Evolutionary conservation across 37 sponge, comb jelly and placozoan species (phyloP).

Genomic region (Amphimedon queenslandica): DNA sequence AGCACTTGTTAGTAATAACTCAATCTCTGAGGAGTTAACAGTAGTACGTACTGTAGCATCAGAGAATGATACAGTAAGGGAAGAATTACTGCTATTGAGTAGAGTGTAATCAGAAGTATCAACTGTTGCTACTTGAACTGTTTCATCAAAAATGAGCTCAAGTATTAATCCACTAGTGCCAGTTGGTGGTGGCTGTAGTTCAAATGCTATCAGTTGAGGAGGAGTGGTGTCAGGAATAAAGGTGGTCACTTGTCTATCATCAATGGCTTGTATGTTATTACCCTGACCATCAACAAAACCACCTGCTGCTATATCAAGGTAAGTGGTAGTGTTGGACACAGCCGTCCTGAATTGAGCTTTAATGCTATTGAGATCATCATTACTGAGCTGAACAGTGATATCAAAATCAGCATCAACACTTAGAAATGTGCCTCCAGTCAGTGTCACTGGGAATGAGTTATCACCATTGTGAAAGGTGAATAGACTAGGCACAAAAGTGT

Average conservation of each 20-base stretch:
- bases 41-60: slow-evolving; percentile 29
- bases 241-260: slow-evolving; percentile 25
- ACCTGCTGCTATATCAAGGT: slow-evolving; percentile 37
- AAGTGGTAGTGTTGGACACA: slow-evolving; percentile 44
- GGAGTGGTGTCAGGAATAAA: slow-evolving; percentile 47
- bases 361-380: slow-evolving; percentile 57
- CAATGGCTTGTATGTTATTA: slow-evolving; percentile 45
- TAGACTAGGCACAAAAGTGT: slow-evolving; percentile 37
- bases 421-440: slow-evolving; percentile 53
- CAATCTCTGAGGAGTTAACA: slow-evolving; percentile 40
- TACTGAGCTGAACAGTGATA: slow-evolving; percentile 25
- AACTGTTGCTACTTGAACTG: slow-evolving; percentile 63
- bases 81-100: slow-evolving; percentile 15
- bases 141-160: slow-evolving; percentile 56
- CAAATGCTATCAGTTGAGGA: slow-evolving; percentile 52
- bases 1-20: slow-evolving; percentile 18
- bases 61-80: slow-evolving; percentile 13
- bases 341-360: slow-evolving; percentile 59
- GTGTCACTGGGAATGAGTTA: slow-evolving; percentile 5
- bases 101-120: slow-evolving; percentile 40
- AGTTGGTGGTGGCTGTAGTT: slow-evolving; percentile 52
- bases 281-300: slow-evolving; percentile 50
- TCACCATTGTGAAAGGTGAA: slow-evolving; percentile 62
- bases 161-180: slow-evolving; percentile 36
- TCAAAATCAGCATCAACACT: slow-evolving; percentile 14